Conservation (phyloP, 2,888 invertebrate genomes). For the Amiota mariae region DNA sequence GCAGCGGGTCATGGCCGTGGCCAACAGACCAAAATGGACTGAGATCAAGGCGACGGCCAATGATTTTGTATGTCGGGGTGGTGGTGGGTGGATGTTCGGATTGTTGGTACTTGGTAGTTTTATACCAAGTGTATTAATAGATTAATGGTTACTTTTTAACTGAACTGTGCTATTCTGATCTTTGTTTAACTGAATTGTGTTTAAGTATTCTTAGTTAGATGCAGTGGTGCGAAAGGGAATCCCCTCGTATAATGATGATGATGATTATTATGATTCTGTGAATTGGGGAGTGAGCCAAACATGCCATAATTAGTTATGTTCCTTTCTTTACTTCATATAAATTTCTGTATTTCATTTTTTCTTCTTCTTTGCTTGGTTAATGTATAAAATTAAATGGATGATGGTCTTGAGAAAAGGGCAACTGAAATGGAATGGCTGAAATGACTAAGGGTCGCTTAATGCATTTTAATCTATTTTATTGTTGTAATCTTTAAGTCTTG, state of each 20-base stretch:
- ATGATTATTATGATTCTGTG: background rate
- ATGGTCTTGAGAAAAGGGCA: no score
- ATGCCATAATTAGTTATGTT: constrained; percentile 29
- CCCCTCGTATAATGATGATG: background rate
- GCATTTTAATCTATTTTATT: no score
- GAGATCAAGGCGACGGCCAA: background rate
- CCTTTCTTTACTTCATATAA: constrained; percentile 9
- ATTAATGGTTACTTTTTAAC: constrained; percentile 50
- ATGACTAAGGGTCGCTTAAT: no score
- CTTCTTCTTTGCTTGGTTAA: background rate
- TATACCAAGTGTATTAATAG: constrained; percentile 54
- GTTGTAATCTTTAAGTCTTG: no score
- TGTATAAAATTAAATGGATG: no score
- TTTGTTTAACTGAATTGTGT: background rate
- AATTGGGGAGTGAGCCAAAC: background rate
- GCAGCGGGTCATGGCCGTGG: background rate
- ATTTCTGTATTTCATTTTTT: background rate
- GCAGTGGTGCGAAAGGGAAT: no score
- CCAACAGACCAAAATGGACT: no score
- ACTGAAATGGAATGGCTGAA: no score
- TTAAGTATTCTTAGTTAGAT: background rate
- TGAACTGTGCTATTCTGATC: background rate
- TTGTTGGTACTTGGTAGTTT: constrained; percentile 11
- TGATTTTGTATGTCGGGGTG: background rate
- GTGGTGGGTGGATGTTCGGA: background rate